phyloP scores from a whole-genome alignment of 2,113 vertebrate genomes.

The Telmatochromis sp. region DNA sequence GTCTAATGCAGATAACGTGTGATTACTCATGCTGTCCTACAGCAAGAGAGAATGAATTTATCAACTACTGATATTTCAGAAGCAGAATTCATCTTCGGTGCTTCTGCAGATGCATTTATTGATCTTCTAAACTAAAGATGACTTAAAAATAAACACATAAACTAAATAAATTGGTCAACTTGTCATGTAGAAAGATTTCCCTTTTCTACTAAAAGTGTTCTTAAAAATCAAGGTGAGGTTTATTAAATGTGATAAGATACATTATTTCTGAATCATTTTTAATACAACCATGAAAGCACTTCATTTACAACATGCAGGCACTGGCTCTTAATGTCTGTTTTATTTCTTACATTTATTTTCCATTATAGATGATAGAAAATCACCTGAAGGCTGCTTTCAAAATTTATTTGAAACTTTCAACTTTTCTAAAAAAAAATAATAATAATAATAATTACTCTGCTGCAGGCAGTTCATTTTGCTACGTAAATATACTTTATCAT shows the following conservation, averaged over 20 bases:
- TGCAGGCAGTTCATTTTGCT: not conserved
- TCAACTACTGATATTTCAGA: slow-evolving; percentile 29
- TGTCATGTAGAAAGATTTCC: not conserved
- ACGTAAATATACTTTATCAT: not conserved
- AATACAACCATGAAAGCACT: not conserved
- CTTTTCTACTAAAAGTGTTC: not conserved
- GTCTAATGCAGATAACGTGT: not conserved
- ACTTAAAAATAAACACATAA: not conserved
- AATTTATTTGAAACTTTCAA: not conserved
- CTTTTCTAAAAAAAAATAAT: not conserved
- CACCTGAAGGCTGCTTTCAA: not conserved
- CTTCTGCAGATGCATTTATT: not conserved
- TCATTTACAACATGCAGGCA: not conserved
- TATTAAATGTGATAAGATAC: not conserved
- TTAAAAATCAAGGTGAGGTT: not conserved
- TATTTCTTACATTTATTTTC: not conserved
- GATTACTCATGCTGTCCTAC: not conserved
- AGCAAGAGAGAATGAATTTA: not conserved
- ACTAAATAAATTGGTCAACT: not conserved
- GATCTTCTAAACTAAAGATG: not conserved
- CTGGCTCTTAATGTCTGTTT: not conserved
- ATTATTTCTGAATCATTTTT: not conserved
- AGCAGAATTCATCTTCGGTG: not conserved
- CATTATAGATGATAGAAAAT: not conserved
- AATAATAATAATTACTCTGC: not conserved